These are phyloP conservation scores for Cephonodes hylas DNA, from an alignment of 2,888 invertebrate genomes.

Conservation along the genomic window DNA sequence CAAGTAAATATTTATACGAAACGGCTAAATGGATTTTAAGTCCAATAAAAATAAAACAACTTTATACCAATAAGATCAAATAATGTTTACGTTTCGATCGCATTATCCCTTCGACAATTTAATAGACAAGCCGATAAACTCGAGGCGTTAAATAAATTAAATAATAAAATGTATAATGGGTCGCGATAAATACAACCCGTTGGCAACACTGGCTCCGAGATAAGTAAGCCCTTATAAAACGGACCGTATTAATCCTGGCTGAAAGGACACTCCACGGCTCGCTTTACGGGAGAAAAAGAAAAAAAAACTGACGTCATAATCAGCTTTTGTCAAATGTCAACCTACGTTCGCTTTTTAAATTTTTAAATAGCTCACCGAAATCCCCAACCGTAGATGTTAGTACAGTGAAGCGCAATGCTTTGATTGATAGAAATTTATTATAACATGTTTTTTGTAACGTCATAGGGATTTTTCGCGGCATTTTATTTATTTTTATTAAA, in stretches of 20 bases:
- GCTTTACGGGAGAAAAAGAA: constrained; percentile 55
- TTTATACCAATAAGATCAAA: constrained; percentile 56
- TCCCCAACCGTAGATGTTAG: constrained; percentile 30
- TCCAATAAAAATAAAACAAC: constrained; percentile 37
- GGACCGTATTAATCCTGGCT: constrained; percentile 76
- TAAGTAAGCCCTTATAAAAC: constrained; percentile 79
- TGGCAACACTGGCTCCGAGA: constrained; percentile 68
- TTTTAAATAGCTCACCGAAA: constrained; percentile 69
- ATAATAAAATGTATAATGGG: constrained; percentile 80
- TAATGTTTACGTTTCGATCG: constrained; percentile 70
- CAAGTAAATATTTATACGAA: neutral
- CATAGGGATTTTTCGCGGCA: neutral
- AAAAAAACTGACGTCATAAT: constrained; percentile 78
- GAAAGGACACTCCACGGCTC: constrained; percentile 59
- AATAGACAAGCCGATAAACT: constrained; percentile 76
- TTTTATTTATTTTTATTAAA: too few species aligned
- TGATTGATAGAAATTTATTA: neutral
- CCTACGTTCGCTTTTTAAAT: constrained; percentile 67
- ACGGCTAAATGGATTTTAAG: neutral
- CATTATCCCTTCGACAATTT: constrained; percentile 73
- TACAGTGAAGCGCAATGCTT: constrained; percentile 24
- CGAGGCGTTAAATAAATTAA: constrained; percentile 79
- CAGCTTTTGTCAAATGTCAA: constrained; percentile 80
- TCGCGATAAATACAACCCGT: constrained; percentile 77
- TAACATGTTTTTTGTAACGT: neutral